Conservation (phyloP, 2,113 vertebrate genomes). For the Hydropotes inermis region DNA sequence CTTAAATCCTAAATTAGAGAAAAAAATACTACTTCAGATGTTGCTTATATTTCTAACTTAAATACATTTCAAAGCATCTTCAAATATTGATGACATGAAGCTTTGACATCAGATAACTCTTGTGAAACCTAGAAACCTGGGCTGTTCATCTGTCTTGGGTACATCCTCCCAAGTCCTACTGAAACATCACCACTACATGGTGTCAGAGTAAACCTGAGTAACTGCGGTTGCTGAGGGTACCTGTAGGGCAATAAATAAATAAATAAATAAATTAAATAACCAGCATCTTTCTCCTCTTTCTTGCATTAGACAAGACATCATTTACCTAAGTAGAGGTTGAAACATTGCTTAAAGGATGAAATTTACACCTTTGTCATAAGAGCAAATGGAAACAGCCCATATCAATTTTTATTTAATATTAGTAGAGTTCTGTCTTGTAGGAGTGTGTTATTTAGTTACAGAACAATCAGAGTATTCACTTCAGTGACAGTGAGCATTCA, state of each 20-base stretch:
- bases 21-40: background rate
- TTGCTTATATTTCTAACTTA: background rate
- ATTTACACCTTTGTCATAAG: background rate
- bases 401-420: background rate
- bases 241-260: background rate
- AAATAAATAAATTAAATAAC: background rate
- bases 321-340: background rate
- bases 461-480: background rate
- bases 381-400: background rate
- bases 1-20: background rate
- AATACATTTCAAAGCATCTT: conserved; percentile 44
- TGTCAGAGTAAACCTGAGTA: background rate
- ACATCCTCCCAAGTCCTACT: background rate
- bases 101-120: background rate
- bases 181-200: background rate
- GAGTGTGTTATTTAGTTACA: background rate
- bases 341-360: background rate
- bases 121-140: background rate
- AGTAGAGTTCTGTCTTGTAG: background rate
- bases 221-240: background rate
- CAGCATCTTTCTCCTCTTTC: background rate
- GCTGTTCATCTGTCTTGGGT: background rate
- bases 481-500: background rate
- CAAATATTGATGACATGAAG: conserved; percentile 28
- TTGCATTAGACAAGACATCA: background rate